Percentiles rank a stretch among this genome's conserved stretches.
Evolutionary conservation across 2,888 invertebrate genomes (phyloP).

Genomic region (Trichopria drosophilae): DNA sequence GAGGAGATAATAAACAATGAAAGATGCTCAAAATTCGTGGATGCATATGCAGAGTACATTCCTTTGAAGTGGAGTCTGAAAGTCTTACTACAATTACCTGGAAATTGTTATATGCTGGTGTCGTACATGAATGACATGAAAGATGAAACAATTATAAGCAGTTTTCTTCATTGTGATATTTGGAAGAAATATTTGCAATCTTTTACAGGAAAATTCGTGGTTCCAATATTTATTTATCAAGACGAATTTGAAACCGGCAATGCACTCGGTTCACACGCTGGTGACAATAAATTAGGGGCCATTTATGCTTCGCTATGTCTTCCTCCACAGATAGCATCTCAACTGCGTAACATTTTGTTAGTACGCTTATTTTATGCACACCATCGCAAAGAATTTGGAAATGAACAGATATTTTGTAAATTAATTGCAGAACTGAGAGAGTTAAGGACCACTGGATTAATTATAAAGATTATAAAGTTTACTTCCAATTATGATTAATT

Average conservation of each 20-base stretch:
- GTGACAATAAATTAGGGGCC: conserved; percentile 14
- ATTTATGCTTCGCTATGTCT: conserved; percentile 11
- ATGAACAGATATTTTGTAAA: conserved; percentile 8
- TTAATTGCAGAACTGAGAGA: conserved; percentile 17
- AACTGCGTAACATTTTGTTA: conserved; percentile 14
- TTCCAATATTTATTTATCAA: conserved; percentile 15
- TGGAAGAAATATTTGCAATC: conserved; percentile 14
- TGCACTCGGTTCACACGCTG: conserved; percentile 13
- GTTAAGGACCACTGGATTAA: conserved; percentile 9
- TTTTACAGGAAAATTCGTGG: background rate
- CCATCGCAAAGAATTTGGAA: conserved; percentile 12
- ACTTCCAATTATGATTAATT: conserved; percentile 12
- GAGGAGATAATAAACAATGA: background rate
- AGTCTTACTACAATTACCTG: conserved; percentile 9
- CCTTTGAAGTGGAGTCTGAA: conserved; percentile 9
- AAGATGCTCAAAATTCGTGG: background rate
- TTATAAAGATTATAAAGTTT: conserved; percentile 3
- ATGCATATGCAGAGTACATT: conserved; percentile 2
- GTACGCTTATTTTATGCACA: conserved; percentile 13
- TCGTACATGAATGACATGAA: conserved; percentile 11
- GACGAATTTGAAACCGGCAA: conserved; percentile 22
- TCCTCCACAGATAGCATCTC: conserved; percentile 4
- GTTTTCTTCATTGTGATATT: conserved; percentile 17
- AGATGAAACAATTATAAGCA: conserved; percentile 10
- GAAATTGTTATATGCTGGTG: conserved; percentile 11